phyloP scores from a whole-genome alignment of 2,888 invertebrate genomes.

The Criorhina ranunculi region DNA sequence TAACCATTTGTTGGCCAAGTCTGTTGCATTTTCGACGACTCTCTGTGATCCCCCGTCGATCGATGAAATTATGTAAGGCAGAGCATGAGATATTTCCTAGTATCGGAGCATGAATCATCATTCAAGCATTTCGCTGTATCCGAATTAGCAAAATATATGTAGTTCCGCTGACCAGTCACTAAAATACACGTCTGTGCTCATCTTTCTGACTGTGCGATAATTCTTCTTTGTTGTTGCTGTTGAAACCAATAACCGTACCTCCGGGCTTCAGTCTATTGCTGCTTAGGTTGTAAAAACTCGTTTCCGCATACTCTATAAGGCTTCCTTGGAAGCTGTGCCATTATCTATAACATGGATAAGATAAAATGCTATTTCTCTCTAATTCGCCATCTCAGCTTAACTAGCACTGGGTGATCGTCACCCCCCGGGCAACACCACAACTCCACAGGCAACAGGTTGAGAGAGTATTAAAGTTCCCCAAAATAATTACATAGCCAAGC shows the following conservation, averaged over 20 bases:
- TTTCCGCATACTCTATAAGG: slow-evolving; percentile 66
- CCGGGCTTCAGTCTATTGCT: slow-evolving; percentile 37
- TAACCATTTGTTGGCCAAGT: slow-evolving; percentile 45
- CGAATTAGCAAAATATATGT: background rate
- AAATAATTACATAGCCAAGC: slow-evolving; percentile 73
- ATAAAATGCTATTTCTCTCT: slow-evolving; percentile 50
- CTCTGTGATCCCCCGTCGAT: slow-evolving; percentile 13
- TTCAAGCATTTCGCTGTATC: slow-evolving; percentile 24
- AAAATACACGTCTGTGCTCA: background rate
- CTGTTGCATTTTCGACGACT: background rate
- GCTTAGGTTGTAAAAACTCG: slow-evolving; percentile 44
- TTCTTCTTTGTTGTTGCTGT: too few species aligned
- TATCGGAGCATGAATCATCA: slow-evolving; percentile 37
- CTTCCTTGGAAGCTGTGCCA: slow-evolving; percentile 65
- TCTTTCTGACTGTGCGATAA: too few species aligned
- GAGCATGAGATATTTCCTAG: slow-evolving; percentile 36
- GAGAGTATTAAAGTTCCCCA: slow-evolving; percentile 54
- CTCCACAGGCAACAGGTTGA: slow-evolving; percentile 67
- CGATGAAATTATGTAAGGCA: slow-evolving; percentile 52
- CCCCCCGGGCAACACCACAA: slow-evolving; percentile 39
- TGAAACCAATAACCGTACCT: background rate
- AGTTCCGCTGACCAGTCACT: background rate
- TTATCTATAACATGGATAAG: slow-evolving; percentile 61
- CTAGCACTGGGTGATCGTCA: slow-evolving; percentile 55
- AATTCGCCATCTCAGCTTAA: slow-evolving; percentile 42